Conservation (phyloP, 2,797 vertebrate species). For the Lacerta viridis region DNA sequence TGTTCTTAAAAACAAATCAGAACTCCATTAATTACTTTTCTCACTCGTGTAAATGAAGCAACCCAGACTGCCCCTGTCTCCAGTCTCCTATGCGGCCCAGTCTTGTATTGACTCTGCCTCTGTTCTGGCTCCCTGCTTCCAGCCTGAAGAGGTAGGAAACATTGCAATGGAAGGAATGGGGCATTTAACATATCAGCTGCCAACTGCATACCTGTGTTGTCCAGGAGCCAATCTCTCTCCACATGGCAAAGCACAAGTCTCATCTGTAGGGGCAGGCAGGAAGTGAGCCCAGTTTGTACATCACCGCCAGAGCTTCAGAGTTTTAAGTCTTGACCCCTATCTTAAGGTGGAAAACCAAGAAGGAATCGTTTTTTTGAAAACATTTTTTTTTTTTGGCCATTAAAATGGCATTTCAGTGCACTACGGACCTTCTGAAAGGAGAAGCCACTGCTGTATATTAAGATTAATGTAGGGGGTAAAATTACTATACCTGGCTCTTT, state of each 20-base stretch:
- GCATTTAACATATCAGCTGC: not conserved
- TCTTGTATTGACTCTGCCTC: not conserved
- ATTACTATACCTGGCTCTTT: slow-evolving; percentile 59
- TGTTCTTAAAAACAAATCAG: too few relatives aligned
- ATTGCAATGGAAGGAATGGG: not conserved
- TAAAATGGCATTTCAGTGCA: not conserved
- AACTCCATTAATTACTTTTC: too few relatives aligned
- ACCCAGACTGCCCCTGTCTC: not conserved
- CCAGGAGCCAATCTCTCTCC: too few relatives aligned
- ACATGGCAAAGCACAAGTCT: not conserved
- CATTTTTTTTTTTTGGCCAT: not conserved
- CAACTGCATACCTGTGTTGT: too few relatives aligned
- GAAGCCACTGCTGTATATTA: not conserved
- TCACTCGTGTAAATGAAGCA: not conserved
- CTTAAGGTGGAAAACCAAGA: not conserved
- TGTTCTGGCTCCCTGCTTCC: not conserved
- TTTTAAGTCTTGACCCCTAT: not conserved
- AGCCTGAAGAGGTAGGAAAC: not conserved
- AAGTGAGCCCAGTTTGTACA: not conserved
- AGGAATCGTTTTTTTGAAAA: not conserved
- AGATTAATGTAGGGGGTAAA: not conserved
- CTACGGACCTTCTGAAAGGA: not conserved
- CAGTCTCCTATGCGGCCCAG: not conserved
- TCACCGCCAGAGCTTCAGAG: not conserved
- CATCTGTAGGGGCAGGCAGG: not conserved